Evolutionary conservation across 2,113 vertebrate species (phyloP).

Genomic region (Perca schrenkii): DNA sequence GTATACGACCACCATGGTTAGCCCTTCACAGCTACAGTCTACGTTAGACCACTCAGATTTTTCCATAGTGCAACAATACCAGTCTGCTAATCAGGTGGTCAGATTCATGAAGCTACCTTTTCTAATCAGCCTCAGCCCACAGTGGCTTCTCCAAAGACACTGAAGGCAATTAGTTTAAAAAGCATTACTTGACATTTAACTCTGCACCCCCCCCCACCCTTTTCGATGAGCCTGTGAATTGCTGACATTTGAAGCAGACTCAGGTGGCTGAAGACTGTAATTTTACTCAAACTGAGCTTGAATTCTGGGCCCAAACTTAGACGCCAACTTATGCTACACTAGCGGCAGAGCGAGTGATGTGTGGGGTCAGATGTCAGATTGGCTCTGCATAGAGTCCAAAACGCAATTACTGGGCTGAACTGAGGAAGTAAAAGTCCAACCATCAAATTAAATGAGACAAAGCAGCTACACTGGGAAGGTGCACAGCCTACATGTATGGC

Average conservation of each 20-base stretch:
- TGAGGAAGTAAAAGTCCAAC: slow-evolving; percentile 50
- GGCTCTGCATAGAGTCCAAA: slow-evolving; percentile 25
- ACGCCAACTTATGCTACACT: slow-evolving; percentile 35
- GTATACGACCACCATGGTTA: slow-evolving; percentile 13
- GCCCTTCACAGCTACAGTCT: slow-evolving; percentile 1
- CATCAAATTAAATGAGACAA: slow-evolving; percentile 62
- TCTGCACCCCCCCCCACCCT: slow-evolving; percentile 55
- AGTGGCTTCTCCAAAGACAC: slow-evolving; percentile 71
- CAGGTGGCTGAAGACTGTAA: slow-evolving; percentile 68
- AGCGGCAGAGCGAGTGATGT: slow-evolving; percentile 39
- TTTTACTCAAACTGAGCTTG: slow-evolving; percentile 67
- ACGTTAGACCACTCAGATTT: slow-evolving; percentile 32
- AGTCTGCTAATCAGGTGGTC: slow-evolving; percentile 63
- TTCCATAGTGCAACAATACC: slow-evolving; percentile 43
- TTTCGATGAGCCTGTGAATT: slow-evolving; percentile 74
- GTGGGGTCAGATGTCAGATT: slow-evolving; percentile 57
- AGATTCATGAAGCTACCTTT: slow-evolving; percentile 61
- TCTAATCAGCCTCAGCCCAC: slow-evolving; percentile 69
- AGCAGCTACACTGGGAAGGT: slow-evolving; percentile 32
- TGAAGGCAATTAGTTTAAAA: slow-evolving; percentile 83
- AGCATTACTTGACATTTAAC: slow-evolving; percentile 84
- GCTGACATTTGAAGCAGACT: slow-evolving; percentile 81
- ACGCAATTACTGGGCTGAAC: slow-evolving; percentile 58
- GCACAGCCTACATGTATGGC: slow-evolving; percentile 23
- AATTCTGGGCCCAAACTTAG: slow-evolving; percentile 37